Base-by-base conservation (phyloP, 2,888 invertebrate species). In the Pristionchus arcanus region DNA sequence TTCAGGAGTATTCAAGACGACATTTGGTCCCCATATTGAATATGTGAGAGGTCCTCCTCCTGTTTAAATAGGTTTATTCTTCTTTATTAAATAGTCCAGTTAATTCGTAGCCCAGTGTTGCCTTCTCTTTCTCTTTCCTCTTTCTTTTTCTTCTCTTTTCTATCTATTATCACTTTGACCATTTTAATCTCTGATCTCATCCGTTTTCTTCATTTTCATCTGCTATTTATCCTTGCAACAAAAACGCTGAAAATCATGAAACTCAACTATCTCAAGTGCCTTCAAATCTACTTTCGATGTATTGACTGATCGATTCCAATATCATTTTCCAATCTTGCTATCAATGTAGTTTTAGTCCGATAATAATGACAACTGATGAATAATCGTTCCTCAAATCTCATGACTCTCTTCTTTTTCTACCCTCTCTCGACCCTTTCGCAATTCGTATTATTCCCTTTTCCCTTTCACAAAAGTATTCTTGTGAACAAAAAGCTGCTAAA, bases 41-140 rank as follows among this genome's bases (percentile, higher is more conserved):
- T 93, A 93, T 86, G 92, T 92, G 68, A 91, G 92, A 84, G 93
- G 93, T 71, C 92, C 93, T 83, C 93, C 93, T 7, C 93, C 93
- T 68, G 90, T 92, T 83, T 93, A 91, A 28, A 89, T 42, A 77
- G 37, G 2, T n/a, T 25, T 11, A 15, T 37, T 37, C 15, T 74
- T 74, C 74, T 31, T 19, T 34, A 19, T 49, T 83, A 28, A 28
- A 21, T 83, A 83, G n/a, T 83, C 49, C 13, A 49, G n/a, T 83
- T 34, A 13, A 19, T 83, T 83, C 53, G 31, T 42, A 53, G 83
- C 83, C 83, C 83, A 53, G 83, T 83, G 83, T 83, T n/a, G n/a
- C 74, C 28, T 74, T 21, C 31, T 74, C 19, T 74, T 74, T 31
- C 16, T 34, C 74, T 34, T 37, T 74, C 37, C 9, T 68, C n/a